phyloP scores from a whole-genome alignment of 2,888 invertebrate genomes.

The Pheosia gnoma region DNA sequence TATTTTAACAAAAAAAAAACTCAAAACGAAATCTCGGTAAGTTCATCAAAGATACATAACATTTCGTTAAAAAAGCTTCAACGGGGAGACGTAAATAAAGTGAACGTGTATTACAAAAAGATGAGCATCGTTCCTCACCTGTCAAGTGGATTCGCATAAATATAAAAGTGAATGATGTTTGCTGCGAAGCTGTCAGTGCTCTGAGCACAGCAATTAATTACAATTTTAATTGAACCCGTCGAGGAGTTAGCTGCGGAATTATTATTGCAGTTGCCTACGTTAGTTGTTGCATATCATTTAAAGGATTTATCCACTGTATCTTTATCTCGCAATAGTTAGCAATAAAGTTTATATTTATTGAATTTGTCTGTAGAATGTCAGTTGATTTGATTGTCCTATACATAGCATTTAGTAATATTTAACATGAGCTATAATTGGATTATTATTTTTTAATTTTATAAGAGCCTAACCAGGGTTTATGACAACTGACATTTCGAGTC shows the following conservation, averaged over 20 bases:
- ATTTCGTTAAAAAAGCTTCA: constrained; percentile 5
- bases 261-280: constrained; percentile 50
- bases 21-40: no score
- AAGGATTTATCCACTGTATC: not conserved
- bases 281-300: constrained; percentile 1
- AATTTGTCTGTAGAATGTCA: no score
- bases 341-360: no score
- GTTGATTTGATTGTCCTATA: no score
- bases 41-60: not conserved
- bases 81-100: constrained; percentile 38
- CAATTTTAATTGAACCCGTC: constrained; percentile 74
- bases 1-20: no score
- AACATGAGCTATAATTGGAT: no score
- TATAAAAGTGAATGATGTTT: constrained; percentile 78
- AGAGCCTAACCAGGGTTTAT: not conserved
- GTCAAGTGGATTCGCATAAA: constrained; percentile 76
- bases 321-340: constrained; percentile 5
- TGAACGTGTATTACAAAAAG: constrained; percentile 56
- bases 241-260: constrained; percentile 60
- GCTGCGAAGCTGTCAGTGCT: constrained; percentile 69
- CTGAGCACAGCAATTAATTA: constrained; percentile 76
- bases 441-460: no score
- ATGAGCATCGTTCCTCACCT: constrained; percentile 67
- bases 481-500: constrained; percentile 6
- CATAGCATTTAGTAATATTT: no score